These are phyloP conservation scores for Epinephelus fuscoguttatus DNA, from an alignment of 2,113 vertebrate genomes.

Conservation along the genomic window DNA sequence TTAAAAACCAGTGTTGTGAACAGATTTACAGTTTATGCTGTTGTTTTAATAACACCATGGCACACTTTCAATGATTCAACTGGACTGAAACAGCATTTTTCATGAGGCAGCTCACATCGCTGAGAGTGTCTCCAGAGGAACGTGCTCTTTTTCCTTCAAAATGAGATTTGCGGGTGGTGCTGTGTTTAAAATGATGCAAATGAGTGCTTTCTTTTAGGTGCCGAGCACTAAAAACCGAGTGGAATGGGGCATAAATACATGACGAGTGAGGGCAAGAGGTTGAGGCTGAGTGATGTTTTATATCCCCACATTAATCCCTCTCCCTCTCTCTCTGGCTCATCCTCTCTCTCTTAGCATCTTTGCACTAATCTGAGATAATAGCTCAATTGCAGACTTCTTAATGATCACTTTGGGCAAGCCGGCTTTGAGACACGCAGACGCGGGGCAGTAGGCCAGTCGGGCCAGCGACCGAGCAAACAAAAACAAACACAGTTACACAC, in stretches of 20 bases:
- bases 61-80: constrained; percentile 3
- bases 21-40: neutral
- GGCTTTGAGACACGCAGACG: constrained; percentile 74
- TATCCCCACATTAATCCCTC: constrained; percentile 56
- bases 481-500: constrained; percentile 18
- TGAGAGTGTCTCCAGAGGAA: constrained; percentile 6
- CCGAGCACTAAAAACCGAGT: constrained; percentile 34
- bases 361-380: constrained; percentile 86
- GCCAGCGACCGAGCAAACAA: constrained; percentile 31
- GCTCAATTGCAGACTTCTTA: constrained; percentile 85
- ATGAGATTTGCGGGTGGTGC: constrained; percentile 30
- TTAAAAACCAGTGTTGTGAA: neutral
- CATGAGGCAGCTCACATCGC: constrained; percentile 4
- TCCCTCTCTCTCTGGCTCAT: constrained; percentile 1
- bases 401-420: constrained; percentile 81
- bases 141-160: constrained; percentile 26
- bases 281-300: constrained; percentile 60
- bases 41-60: constrained; percentile 10
- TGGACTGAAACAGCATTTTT: constrained; percentile 28
- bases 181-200: constrained; percentile 38
- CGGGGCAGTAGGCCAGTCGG: constrained; percentile 70
- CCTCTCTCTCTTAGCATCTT: constrained; percentile 53
- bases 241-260: constrained; percentile 34
- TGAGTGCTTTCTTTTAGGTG: constrained; percentile 16
- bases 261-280: constrained; percentile 38